Evolutionary conservation across 2,113 vertebrate genomes (phyloP), one percentile per base, ranked within the genome.

Genomic region (Ancistrus triradiatus): DNA sequence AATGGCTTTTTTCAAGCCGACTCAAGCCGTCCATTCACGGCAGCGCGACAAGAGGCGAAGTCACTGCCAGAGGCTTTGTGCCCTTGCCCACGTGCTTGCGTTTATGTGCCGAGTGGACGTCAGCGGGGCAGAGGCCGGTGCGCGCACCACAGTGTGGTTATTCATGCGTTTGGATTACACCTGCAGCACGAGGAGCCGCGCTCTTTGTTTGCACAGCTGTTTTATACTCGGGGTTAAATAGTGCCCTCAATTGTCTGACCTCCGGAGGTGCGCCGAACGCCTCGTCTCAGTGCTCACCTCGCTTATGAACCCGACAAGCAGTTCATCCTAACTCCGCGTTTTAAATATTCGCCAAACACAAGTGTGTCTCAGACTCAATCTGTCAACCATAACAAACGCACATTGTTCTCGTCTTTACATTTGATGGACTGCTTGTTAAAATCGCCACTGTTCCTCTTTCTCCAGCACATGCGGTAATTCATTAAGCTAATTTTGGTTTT

Each of bases 121-220:
- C 56, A 64, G 52, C 17, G 46, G 60, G 49, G 43, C 49, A 59
- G 51, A 60, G 52, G 69, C 65, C 67, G 66, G 58, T 56, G n/a
- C n/a, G n/a, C 42, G 27, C 63, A 35, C 78, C 74, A 86, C 78
- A 81, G 73, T 81, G 71, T 70, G 59, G 49, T 82, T 74, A 81
- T 86, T 83, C 82, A 85, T 84, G 66, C 61, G 62, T 71, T 60
- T 71, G 58, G 68, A 78, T 78, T 61, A 53, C 69, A 77, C 75
- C 72, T 77, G 75, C 55, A 65, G 69, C 65, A 49, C 63, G 42
- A 66, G 61, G 14, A 11, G 63, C 59, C 48, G 11, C 7, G 4
- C n/a, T 2, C 49, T 40, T 58, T 72, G 72, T 86, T 87, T 85
- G 72, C 69, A 80, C 84, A 87, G 83, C 86, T 87, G 85, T 47